Percentiles rank a stretch among this genome's conserved stretches.
phyloP scores from a whole-genome alignment of 2,113 vertebrate genomes.

The Lutjanus erythropterus region DNA sequence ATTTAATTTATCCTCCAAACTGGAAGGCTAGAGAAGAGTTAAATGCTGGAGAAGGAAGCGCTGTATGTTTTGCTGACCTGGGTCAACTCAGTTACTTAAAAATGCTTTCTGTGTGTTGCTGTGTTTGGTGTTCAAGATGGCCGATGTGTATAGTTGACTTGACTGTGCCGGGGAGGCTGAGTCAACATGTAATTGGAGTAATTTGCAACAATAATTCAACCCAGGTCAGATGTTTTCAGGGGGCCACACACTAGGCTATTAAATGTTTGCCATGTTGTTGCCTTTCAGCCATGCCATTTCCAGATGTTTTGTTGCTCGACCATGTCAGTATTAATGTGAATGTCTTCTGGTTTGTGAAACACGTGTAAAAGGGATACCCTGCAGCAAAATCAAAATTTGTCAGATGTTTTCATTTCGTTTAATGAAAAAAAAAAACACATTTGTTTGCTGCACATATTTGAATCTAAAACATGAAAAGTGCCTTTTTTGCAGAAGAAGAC shows the following conservation, averaged over 20 bases:
- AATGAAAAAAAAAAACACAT: constrained; percentile 14
- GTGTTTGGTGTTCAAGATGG: constrained; percentile 36
- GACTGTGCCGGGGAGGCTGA: constrained; percentile 58
- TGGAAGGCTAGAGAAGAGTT: constrained; percentile 84
- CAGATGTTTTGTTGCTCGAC: constrained; percentile 73
- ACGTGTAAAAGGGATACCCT: constrained; percentile 61
- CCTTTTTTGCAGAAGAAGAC: constrained; percentile 30
- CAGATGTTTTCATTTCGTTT: constrained; percentile 61
- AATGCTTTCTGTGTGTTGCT: constrained; percentile 54
- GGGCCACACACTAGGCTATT: constrained; percentile 76
- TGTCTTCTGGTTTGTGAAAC: constrained; percentile 79
- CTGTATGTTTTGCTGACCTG: constrained; percentile 80
- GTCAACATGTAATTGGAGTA: constrained; percentile 71
- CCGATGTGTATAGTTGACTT: constrained; percentile 51
- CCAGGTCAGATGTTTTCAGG: constrained; percentile 74
- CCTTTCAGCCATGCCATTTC: constrained; percentile 69
- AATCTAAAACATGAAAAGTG: constrained; percentile 29
- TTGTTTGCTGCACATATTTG: constrained; percentile 26
- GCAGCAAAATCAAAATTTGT: constrained; percentile 75
- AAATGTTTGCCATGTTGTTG: constrained; percentile 69
- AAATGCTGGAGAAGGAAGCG: constrained; percentile 71
- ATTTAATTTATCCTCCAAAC: constrained; percentile 84
- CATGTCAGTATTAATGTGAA: constrained; percentile 85
- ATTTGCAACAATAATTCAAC: constrained; percentile 73
- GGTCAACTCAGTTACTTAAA: constrained; percentile 68